Evolutionary conservation across 2,888 invertebrate genomes (phyloP).

Genomic region (Clepsis dumicolana): DNA sequence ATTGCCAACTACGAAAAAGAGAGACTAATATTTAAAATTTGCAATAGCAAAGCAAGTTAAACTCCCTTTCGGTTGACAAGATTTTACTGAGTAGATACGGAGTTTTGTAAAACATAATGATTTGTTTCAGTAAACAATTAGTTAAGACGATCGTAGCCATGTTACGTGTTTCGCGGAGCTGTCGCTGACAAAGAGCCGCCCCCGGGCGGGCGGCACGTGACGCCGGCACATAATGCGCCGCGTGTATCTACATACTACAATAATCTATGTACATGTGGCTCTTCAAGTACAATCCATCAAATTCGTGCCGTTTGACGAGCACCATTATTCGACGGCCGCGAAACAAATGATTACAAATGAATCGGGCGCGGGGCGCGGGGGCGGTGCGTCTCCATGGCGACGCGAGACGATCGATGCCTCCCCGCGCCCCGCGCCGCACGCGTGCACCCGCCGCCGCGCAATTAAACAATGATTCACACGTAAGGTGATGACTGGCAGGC

Average conservation of each 20-base stretch:
- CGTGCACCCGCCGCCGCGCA: slow-evolving; percentile 65
- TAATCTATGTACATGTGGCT: slow-evolving; percentile 53
- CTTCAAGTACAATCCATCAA: slow-evolving; percentile 69
- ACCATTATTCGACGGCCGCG: slow-evolving; percentile 79
- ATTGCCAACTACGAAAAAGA: not conserved
- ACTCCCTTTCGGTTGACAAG: not conserved
- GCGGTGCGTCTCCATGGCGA: slow-evolving; percentile 72
- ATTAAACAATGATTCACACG: slow-evolving; percentile 84
- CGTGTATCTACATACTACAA: slow-evolving; percentile 47
- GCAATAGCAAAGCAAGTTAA: not conserved
- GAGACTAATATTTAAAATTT: not conserved
- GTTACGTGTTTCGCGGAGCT: slow-evolving; percentile 19
- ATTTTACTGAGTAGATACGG: no score
- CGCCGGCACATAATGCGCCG: slow-evolving; percentile 21
- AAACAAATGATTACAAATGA: slow-evolving; percentile 86
- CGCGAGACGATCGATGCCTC: slow-evolving; percentile 82
- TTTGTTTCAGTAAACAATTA: slow-evolving; percentile 29
- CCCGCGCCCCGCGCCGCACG: slow-evolving; percentile 50
- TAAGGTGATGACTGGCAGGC: slow-evolving; percentile 69
- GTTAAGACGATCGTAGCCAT: slow-evolving; percentile 24
- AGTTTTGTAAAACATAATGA: slow-evolving; percentile 13
- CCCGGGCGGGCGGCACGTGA: slow-evolving; percentile 3
- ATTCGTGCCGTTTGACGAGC: slow-evolving; percentile 75
- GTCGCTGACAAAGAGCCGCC: slow-evolving; percentile 33
- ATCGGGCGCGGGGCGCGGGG: slow-evolving; percentile 63